A percentile compares a stretch with the other conserved stretches of the same genome.
phyloP scores from a whole-genome alignment of 2,888 invertebrate genomes.

The Monoplex corrugatus region DNA sequence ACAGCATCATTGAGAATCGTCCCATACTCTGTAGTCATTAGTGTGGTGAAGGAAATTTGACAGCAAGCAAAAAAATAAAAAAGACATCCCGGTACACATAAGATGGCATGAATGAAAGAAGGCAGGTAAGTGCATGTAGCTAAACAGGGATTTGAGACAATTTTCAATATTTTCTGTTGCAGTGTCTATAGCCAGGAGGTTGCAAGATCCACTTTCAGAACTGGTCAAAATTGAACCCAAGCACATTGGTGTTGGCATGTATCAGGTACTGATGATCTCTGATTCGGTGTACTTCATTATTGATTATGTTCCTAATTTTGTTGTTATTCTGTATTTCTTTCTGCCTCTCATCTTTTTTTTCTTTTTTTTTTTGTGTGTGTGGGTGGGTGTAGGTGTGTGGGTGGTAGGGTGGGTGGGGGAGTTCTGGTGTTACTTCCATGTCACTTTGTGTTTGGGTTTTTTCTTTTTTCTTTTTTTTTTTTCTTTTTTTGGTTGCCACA shows the following conservation, averaged over 20 bases:
- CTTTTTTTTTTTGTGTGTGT: neutral
- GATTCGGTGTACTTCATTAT: too few species aligned
- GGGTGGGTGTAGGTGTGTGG: neutral
- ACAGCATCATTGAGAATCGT: too few species aligned
- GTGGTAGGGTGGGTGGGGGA: neutral
- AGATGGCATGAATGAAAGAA: too few species aligned
- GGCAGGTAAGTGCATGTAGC: too few species aligned
- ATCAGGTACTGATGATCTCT: constrained; percentile 82
- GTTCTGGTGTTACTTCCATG: neutral
- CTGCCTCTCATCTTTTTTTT: neutral
- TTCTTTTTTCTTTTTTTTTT: too few species aligned
- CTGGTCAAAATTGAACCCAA: constrained; percentile 96
- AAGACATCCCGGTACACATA: too few species aligned
- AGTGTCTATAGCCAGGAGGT: constrained; percentile 89
- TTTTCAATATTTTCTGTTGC: constrained; percentile 56
- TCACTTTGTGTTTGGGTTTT: too few species aligned
- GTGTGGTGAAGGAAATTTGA: too few species aligned
- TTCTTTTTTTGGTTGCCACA: too few species aligned
- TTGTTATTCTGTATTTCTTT: neutral
- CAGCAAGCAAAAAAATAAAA: too few species aligned
- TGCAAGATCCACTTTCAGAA: constrained; percentile 95
- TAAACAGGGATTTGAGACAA: too few species aligned
- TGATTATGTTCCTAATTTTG: neutral
- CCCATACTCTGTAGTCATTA: too few species aligned
- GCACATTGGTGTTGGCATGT: constrained; percentile 97